phyloP scores from a whole-genome alignment of 2,888 invertebrate genomes.

The Xestia c-nigrum region DNA sequence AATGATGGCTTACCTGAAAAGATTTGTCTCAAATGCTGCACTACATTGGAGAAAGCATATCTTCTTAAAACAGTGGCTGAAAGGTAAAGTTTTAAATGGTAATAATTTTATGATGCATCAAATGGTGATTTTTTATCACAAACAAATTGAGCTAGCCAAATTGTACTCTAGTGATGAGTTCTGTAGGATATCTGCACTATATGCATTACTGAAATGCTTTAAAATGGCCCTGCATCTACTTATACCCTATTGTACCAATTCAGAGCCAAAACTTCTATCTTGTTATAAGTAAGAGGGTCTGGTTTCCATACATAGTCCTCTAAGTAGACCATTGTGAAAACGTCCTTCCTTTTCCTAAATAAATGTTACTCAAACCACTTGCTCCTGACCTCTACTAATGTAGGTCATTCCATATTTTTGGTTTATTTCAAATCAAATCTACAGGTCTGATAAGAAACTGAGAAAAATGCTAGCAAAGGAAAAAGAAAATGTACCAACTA shows the following conservation, averaged over 20 bases:
- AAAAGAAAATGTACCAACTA: slow-evolving; percentile 78
- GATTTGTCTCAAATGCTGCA: slow-evolving; percentile 86
- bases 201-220: neutral
- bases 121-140: neutral
- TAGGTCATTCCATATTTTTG: slow-evolving; percentile 1
- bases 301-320: neutral
- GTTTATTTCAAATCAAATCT: slow-evolving; percentile 28
- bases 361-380: neutral
- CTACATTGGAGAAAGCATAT: slow-evolving; percentile 86
- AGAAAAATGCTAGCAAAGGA: slow-evolving; percentile 77
- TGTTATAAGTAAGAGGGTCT: neutral
- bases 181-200: neutral
- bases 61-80: slow-evolving; percentile 88
- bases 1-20: slow-evolving; percentile 88
- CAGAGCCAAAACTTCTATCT: neutral
- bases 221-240: neutral
- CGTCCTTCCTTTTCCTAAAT: neutral
- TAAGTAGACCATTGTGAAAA: neutral
- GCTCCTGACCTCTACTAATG: no score
- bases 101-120: neutral
- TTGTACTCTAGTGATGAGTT: neutral
- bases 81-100: slow-evolving; percentile 73
- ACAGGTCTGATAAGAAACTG: slow-evolving; percentile 85
- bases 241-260: neutral
- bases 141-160: neutral